These are phyloP conservation scores for Gracilinanus agilis DNA, from an alignment of 2,113 vertebrate genomes.

Conservation along the genomic window DNA sequence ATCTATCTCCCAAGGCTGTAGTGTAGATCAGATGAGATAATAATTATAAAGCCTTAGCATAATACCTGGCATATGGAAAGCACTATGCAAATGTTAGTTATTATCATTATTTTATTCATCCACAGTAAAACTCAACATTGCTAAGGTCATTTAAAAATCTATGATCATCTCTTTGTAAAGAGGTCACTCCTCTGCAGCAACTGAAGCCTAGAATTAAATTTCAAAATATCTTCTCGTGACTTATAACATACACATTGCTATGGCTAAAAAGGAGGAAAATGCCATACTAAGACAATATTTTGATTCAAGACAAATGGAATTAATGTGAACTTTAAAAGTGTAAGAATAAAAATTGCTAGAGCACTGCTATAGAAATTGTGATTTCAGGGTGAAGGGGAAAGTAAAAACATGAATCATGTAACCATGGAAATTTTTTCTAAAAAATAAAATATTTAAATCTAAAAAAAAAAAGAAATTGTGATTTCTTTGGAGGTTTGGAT, in stretches of 20 bases:
- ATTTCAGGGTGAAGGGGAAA: too few species aligned
- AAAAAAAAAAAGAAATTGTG: too few species aligned
- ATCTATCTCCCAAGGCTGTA: background rate
- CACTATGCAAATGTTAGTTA: background rate
- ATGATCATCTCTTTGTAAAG: background rate
- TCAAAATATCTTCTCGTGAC: too few species aligned
- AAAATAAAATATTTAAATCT: too few species aligned
- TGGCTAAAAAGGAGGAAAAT: background rate
- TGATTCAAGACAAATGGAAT: background rate
- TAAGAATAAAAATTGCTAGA: background rate
- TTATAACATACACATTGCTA: background rate
- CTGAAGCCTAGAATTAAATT: background rate
- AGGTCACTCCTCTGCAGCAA: background rate
- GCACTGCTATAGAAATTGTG: background rate
- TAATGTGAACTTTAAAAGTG: background rate
- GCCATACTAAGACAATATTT: background rate
- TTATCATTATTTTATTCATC: background rate
- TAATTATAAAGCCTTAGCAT: background rate
- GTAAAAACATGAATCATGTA: too few species aligned
- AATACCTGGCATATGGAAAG: background rate
- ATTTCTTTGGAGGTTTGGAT: background rate
- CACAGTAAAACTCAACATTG: background rate
- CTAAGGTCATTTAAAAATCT: background rate
- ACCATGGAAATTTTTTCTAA: too few species aligned
- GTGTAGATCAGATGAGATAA: background rate